Percentiles rank a stretch among this genome's conserved stretches.
phyloP scores from a whole-genome alignment of 2,888 invertebrate genomes.

The Limnephilus marmoratus region DNA sequence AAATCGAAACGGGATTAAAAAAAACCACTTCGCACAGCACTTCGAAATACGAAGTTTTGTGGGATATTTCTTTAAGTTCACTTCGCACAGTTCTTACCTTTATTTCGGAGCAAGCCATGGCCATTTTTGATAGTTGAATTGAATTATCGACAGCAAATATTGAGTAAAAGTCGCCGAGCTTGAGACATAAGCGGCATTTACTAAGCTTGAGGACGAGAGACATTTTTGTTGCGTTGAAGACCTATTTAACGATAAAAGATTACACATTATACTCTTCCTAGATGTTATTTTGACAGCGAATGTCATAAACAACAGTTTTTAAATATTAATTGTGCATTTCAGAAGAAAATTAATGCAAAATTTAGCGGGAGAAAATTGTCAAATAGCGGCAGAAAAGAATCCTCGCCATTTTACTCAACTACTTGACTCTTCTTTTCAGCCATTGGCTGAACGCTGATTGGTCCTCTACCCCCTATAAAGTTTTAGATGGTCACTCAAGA shows the following conservation, averaged over 20 bases:
- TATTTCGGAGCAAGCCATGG: slow-evolving; percentile 75
- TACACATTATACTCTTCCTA: slow-evolving; percentile 51
- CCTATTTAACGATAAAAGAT: slow-evolving; percentile 46
- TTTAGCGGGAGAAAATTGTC: slow-evolving; percentile 29
- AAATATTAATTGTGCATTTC: slow-evolving; percentile 23
- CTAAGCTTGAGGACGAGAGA: slow-evolving; percentile 69
- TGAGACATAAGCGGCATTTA: slow-evolving; percentile 78
- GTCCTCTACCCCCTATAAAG: not conserved
- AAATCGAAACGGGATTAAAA: slow-evolving; percentile 61
- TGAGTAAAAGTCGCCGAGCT: slow-evolving; percentile 77
- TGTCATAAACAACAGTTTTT: slow-evolving; percentile 2
- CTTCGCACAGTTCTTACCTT: slow-evolving; percentile 47
- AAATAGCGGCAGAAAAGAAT: slow-evolving; percentile 22
- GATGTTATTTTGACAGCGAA: not conserved
- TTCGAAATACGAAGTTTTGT: not conserved
- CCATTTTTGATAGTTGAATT: slow-evolving; percentile 76
- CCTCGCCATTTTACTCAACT: slow-evolving; percentile 39
- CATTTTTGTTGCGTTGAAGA: slow-evolving; percentile 58
- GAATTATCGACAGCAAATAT: slow-evolving; percentile 76
- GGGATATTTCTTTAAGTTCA: not conserved
- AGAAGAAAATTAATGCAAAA: slow-evolving; percentile 33
- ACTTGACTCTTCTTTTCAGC: slow-evolving; percentile 23
- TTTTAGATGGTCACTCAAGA: slow-evolving; percentile 5
- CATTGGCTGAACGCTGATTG: slow-evolving; percentile 32
- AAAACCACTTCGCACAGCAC: not conserved